These are phyloP conservation scores for Paralichthys olivaceus DNA, from an alignment of 2,113 vertebrate species.

Conservation along the genomic window DNA sequence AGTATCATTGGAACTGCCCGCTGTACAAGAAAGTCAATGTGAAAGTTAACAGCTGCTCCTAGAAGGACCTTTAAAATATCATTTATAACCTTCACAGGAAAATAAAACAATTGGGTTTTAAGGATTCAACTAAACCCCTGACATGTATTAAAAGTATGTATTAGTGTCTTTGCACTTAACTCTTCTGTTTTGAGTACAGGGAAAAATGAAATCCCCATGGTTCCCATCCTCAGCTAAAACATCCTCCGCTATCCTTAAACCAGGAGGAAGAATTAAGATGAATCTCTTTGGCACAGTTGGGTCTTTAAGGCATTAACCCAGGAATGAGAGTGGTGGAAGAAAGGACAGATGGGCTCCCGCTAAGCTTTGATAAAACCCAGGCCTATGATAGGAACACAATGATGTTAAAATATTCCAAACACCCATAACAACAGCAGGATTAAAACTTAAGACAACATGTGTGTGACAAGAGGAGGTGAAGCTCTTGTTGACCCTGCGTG, in stretches of 20 bases:
- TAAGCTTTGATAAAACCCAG: constrained; percentile 43
- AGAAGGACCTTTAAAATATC: neutral
- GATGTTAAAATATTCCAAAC: neutral
- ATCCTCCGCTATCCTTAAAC: constrained; percentile 37
- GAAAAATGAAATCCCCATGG: neutral
- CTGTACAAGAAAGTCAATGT: neutral
- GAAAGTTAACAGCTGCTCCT: neutral
- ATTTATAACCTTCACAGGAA: constrained; percentile 1
- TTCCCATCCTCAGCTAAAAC: neutral
- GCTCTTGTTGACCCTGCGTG: constrained; percentile 2
- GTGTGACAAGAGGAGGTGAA: neutral
- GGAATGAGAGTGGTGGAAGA: neutral
- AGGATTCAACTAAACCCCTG: neutral
- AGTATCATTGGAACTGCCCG: neutral
- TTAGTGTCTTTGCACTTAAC: neutral
- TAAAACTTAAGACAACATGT: constrained; percentile 4
- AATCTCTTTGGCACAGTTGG: constrained; percentile 16
- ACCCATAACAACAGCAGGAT: constrained; percentile 1
- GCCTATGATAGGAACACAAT: constrained; percentile 18
- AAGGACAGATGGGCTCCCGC: constrained; percentile 23
- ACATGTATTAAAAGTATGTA: neutral
- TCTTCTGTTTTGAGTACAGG: neutral
- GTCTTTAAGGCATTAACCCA: constrained; percentile 36
- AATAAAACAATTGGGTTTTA: neutral
- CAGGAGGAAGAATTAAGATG: constrained; percentile 46